Base-by-base conservation (phyloP, 2,113 vertebrate species). In the Crotalus helleri region DNA sequence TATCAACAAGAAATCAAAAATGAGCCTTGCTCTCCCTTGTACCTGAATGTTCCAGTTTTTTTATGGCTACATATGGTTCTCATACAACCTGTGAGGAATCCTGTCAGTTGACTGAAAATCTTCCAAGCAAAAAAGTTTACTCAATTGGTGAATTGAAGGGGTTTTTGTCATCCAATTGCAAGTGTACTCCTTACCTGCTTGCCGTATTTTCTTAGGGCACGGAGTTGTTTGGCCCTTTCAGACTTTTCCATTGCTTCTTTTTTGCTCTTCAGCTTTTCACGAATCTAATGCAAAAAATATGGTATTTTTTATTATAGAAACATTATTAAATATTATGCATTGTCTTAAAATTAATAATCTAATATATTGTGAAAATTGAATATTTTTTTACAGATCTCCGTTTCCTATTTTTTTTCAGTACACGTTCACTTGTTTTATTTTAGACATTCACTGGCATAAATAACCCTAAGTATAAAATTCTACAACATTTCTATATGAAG, bases 181-280 rank as follows among this genome's bases (percentile, higher is more conserved):
- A 55, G 39, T 94, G 29, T 90, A 33, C 53, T 94, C 49, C 96
- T 97, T 88, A 99, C 99, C 99, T 99, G 99, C 96, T 99, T 99
- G 96, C 99, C 98, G 0, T 98, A 99, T 96, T 99, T 99, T 95
- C 99, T 98, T 95, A 99, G 98, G 44, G 98, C 99, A 55, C 99
- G 97, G 87, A 99, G 98, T 92, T 99, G 99, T 97, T 99, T 99
- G 1, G 99, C 99, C 93, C 98, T 99, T 96, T 99, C 99, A 0
- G 99, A 99, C 94, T 97, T 99, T 96, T 99, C 99, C 97, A 99
- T 97, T 24, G 98, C 98, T 19, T 96, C 95, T 96, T 99, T 98
- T 95, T 99, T 99, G 58, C 97, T 97, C 92, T 99, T 98, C 29
- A 99, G 97, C 96, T 99, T 99, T 95, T 96, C 97, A 87, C 98